A percentile compares a stretch with the other conserved stretches of the same genome.
These are phyloP conservation scores for Eretmocerus hayati DNA, from an alignment of 2,888 invertebrate genomes.

Conservation along the genomic window DNA sequence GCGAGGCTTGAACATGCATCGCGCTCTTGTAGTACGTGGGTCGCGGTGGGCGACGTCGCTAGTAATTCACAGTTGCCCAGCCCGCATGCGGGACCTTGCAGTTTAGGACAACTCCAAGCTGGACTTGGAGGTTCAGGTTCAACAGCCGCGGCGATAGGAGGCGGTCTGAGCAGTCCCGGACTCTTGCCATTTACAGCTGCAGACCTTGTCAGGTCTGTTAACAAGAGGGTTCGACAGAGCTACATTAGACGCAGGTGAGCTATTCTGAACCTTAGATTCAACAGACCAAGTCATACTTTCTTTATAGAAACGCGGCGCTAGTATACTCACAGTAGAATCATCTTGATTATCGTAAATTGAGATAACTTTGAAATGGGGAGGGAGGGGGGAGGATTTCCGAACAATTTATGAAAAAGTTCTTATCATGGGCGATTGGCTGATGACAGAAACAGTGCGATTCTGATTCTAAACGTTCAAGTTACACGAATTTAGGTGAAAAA, in stretches of 20 bases:
- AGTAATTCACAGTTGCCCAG: conserved; percentile 77
- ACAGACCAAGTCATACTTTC: too few relatives aligned
- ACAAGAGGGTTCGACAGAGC: conserved; percentile 77
- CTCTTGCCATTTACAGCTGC: conserved; percentile 57
- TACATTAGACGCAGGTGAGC: conserved; percentile 62
- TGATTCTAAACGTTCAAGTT: too few relatives aligned
- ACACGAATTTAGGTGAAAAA: too few relatives aligned
- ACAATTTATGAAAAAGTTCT: too few relatives aligned
- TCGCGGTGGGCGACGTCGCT: conserved; percentile 70
- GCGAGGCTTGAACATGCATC: conserved; percentile 56
- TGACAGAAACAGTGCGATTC: too few relatives aligned
- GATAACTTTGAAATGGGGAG: too few relatives aligned
- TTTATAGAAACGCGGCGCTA: too few relatives aligned
- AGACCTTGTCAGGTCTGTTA: conserved; percentile 67
- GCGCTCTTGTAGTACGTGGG: conserved; percentile 81
- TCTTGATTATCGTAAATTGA: too few relatives aligned
- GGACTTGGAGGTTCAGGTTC: conserved; percentile 35
- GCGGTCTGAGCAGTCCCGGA: conserved; percentile 35
- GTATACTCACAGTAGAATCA: too few relatives aligned
- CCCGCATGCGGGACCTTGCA: conserved; percentile 70
- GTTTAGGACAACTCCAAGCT: too few relatives aligned
- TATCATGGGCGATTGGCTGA: too few relatives aligned
- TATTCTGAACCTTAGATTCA: not conserved
- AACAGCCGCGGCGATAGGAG: conserved; percentile 31
- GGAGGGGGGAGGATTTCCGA: too few relatives aligned